Base-by-base conservation (phyloP, 2,113 vertebrate genomes). In the Diadophis punctatus region DNA sequence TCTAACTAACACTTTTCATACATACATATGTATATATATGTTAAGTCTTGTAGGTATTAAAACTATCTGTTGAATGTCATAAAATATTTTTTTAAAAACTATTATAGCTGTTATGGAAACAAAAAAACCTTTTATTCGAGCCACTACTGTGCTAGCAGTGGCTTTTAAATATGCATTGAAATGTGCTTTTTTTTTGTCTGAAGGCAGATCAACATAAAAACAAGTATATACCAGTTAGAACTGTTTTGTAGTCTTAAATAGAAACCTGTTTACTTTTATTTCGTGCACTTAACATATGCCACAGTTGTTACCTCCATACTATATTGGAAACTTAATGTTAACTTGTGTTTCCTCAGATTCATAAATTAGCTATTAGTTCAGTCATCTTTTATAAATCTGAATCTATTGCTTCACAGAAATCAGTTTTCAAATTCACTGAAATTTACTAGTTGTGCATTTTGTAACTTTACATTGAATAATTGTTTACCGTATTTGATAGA, bases 61-160 rank as follows among this genome's bases (percentile, higher is more conserved):
- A 92, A 30, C 23, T 46, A 90, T 74, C 7, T 74, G 74, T 84
- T 96, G 92, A 96, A 95, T 86, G 91, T 96, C 97, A 92, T 96
- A 97, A 96, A 95, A 94, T 86, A 92, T 96, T 95, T 97, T 96
- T 96, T 94, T 51, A 93, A 90, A 96, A 92, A 55, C 92, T 92
- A 96, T 92, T 95, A 95, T 91, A 95, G 93, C 94, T 97, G 97
- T 97, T 93, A 92, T 93, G 95, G 96, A 94, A 95, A 93, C 87
- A 56, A 60, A 20, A 89, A 92, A 92, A 91, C 86, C 94, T 95
- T 87, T 91, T 94, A 93, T 63, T 87, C 23, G 5, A n/a, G 25
- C 27, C 12, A 88, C n/a, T 30, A 12, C 1, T 27, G 16, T 43
- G 18, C 27, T 46, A 89, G 11, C 30, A 16, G 27, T 84, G 56